A percentile compares a stretch with the other conserved stretches of the same genome.
phyloP scores from a whole-genome alignment of 2,113 vertebrate species.

The Nesospiza acunhae region DNA sequence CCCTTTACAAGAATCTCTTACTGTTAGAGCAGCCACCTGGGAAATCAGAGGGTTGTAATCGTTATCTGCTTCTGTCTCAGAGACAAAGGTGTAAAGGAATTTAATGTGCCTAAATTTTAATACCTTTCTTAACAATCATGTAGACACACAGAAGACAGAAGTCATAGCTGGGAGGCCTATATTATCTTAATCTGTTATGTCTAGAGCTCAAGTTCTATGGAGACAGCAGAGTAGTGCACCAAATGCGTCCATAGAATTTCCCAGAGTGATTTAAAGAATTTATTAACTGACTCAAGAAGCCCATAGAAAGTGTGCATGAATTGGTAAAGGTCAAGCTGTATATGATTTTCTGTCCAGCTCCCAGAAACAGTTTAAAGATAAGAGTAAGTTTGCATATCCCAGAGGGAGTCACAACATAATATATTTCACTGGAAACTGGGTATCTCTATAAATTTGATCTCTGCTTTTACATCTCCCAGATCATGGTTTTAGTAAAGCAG shows the following conservation, averaged over 20 bases:
- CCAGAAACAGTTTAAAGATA: neutral
- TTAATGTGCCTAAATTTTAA: neutral
- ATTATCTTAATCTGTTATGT: neutral
- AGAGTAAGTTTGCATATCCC: neutral
- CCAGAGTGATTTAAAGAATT: neutral
- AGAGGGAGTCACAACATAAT: neutral
- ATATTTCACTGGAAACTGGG: neutral
- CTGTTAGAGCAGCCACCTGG: neutral
- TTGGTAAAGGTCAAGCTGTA: neutral
- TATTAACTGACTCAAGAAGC: neutral
- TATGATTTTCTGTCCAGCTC: neutral
- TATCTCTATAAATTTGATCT: neutral
- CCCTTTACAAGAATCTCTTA: neutral
- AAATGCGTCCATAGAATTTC: neutral
- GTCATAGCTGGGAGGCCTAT: neutral
- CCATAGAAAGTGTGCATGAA: neutral
- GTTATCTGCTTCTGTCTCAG: neutral
- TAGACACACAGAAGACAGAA: neutral
- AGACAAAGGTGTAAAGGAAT: neutral
- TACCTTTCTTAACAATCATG: neutral
- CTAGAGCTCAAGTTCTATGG: neutral
- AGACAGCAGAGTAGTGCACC: neutral
- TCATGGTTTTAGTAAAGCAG: neutral
- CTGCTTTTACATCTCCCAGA: neutral
- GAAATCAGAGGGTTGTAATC: neutral